Base-by-base conservation (phyloP, 1,140 invertebrate genomes). In the Pogonomyrmex californicus region DNA sequence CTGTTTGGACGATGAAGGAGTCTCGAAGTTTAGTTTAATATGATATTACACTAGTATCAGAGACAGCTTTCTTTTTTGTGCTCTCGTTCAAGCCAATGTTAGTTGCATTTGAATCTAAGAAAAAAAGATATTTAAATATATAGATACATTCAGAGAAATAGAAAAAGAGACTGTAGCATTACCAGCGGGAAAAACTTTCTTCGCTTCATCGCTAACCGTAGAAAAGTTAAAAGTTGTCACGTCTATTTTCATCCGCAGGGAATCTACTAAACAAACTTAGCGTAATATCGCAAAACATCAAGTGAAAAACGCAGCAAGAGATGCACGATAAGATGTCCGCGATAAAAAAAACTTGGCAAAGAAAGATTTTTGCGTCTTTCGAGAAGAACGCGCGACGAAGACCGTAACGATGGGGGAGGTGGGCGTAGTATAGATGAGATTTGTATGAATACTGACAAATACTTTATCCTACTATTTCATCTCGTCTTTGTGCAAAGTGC, bases 141-240 rank as follows among this genome's bases (percentile, higher is more conserved):
- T 33, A 33, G 1, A 23, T 44, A 33, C 47, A 33, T 36, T 47
- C 12, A 49, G 1, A n/a, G n/a, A 47, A 14, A 33, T 30, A 62
- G 33, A 51, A 36, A 23, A n/a, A 44, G 23, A 47, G 33, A 17
- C 7, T 10, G 14, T 33, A 71, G 58, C 14, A 12, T 44, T 41
- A 58, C 54, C 41, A 56, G 38, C 41, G 9, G 17, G n/a, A 44
- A 60, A 73, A 82, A 60, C 30, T 73, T 54, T 47, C 41, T 82
- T 73, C n/a, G 54, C 49, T 41, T 33, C 51, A 33, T 82, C 30
- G 54, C 17, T 33, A 44, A 17, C 23, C 12, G 1, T 82, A 58
- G 47, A 82, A 82, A 82, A 82, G 79, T 82, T 73, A 44, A 82
- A 82, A 73, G 54, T 82, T 60, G 66, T 73, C 68, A 82, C 79